These are phyloP conservation scores for Homarus gammarus DNA, from an alignment of 2,888 invertebrate genomes.

Conservation along the genomic window DNA sequence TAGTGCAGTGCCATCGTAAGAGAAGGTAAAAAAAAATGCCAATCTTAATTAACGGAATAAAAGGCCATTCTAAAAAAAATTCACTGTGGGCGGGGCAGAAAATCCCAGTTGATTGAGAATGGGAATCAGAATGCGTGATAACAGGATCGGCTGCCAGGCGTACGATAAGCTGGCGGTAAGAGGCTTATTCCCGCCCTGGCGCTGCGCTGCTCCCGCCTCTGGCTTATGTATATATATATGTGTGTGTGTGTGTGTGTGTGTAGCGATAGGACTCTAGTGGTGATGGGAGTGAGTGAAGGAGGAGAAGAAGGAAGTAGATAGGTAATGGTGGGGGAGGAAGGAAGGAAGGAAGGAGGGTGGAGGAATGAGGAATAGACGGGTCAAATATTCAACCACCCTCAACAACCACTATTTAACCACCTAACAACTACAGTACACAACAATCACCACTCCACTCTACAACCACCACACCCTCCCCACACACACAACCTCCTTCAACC, in stretches of 20 bases:
- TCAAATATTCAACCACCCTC: neutral
- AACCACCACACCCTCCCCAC: neutral
- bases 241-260: neutral
- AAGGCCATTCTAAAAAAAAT: too few relatives aligned
- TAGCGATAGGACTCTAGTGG: neutral
- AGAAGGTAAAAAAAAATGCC: too few relatives aligned
- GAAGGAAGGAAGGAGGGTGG: neutral
- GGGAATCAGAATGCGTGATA: constrained; percentile 46
- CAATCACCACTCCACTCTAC: neutral
- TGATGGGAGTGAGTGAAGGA: constrained; percentile 1
- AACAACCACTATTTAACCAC: neutral
- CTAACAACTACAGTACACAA: neutral
- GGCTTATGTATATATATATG: neutral
- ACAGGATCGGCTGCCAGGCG: constrained; percentile 55
- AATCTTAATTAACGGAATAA: too few relatives aligned
- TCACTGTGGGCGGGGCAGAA: constrained; percentile 29
- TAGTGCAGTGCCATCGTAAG: too few relatives aligned
- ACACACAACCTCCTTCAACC: too few relatives aligned
- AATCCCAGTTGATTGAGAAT: constrained; percentile 44
- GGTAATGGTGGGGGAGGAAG: too few relatives aligned
- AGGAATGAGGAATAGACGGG: too few relatives aligned
- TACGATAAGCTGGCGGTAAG: constrained; percentile 54
- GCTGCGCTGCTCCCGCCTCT: neutral
- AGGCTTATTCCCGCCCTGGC: constrained; percentile 44
- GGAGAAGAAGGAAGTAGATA: neutral